Evolutionary conservation across 2,888 invertebrate genomes (phyloP), one percentile per base, ranked within the genome.

Genomic region (Dryococelus australis): DNA sequence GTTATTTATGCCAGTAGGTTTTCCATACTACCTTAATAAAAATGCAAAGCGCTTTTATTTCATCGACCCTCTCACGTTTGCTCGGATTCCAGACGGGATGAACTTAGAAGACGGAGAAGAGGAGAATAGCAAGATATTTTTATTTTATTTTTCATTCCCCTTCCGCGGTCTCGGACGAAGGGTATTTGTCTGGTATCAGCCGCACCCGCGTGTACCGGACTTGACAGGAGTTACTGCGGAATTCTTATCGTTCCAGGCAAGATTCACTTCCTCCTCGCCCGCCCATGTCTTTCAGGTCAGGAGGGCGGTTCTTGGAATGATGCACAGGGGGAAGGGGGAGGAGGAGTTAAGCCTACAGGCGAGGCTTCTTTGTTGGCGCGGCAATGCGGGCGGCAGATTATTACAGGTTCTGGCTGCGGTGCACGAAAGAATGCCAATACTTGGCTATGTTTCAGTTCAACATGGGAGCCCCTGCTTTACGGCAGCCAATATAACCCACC

Each of bases 401-500:
- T 65, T 65, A 65, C 65, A n/a, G 65, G 24, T 65, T 65, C 65
- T 3, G 5, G 47, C 47, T 9, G n/a, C 13, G 65, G 65, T 24
- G 65, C 65, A 65, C 65, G 24, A 47, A 65, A 65, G 65, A 65
- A 65, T 65, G 65, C 65, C 65, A 65, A 65, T 65, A 65, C 65
- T 47, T n/a, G 65, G 65, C 65, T 10, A 65, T 65, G 65, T 65
- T 65, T 65, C 65, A 65, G 65, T 2, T 47, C 47, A 16, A 47
- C 47, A 47, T 8, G 47, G 65, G 65, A 8, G 65, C n/a, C 16
- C 13, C 65, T n/a, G 65, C 24, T 65, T n/a, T 65, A 20, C 65
- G 65, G 65, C 24, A 16, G 65, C 65, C 65, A 47, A 47, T 47
- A 47, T 47, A 47, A 47, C 2, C 47, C 47, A 47, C 65, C 24